These are phyloP conservation scores for Dasypus novemcinctus DNA, from an alignment of 2,113 vertebrate genomes.

Conservation along the genomic window DNA sequence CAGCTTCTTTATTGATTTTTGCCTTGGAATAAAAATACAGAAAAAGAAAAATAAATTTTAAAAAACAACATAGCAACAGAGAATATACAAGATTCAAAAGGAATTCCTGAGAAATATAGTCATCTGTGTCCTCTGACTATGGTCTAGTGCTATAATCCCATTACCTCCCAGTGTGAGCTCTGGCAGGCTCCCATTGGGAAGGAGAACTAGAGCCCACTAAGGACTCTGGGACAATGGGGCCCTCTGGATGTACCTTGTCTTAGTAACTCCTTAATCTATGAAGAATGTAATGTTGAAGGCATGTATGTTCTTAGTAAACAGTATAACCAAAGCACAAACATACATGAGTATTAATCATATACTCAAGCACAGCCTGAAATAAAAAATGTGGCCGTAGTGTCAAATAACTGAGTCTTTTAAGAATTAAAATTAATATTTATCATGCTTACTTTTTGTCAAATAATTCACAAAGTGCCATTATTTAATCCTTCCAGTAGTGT, in stretches of 20 bases:
- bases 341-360: not conserved
- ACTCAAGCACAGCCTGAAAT: not conserved
- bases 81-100: slow-evolving; percentile 19
- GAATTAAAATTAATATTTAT: not conserved
- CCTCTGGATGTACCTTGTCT: not conserved
- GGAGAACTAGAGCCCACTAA: not conserved
- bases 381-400: not conserved
- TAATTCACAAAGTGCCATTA: not conserved
- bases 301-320: not conserved
- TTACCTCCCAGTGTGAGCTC: not conserved
- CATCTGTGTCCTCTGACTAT: not conserved
- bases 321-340: not conserved
- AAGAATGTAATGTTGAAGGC: not conserved
- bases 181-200: not conserved
- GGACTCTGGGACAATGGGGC: not conserved
- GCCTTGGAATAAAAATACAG: slow-evolving; percentile 55
- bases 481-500: not conserved
- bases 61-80: slow-evolving; percentile 44
- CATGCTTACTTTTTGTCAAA: not conserved
- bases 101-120: slow-evolving; percentile 3
- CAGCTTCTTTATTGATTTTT: slow-evolving; percentile 48
- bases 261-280: not conserved
- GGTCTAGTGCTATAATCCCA: not conserved
- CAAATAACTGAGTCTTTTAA: not conserved
- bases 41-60: not conserved